Evolutionary conservation across 2,797 vertebrate species (phyloP).

Genomic region (Labeo calbasu): DNA sequence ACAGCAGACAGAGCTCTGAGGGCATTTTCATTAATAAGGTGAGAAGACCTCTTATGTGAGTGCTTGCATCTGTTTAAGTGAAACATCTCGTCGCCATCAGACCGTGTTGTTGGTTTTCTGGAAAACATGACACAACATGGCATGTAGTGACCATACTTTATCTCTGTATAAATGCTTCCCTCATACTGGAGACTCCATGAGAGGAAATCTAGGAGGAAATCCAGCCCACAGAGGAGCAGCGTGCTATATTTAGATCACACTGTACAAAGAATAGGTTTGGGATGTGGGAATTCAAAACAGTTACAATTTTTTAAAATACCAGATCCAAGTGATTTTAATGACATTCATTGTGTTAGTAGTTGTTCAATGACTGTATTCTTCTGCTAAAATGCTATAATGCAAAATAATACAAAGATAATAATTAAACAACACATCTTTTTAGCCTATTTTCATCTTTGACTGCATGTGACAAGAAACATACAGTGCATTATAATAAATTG

Average conservation of each 20-base stretch:
- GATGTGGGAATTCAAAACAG: neutral
- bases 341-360: neutral
- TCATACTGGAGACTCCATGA: neutral
- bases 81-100: neutral
- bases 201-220: constrained; percentile 36
- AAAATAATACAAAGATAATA: neutral
- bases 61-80: neutral
- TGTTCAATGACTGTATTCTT: neutral
- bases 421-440: neutral
- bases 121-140: neutral
- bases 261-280: neutral
- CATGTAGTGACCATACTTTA: neutral
- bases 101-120: neutral
- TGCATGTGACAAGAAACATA: neutral
- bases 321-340: neutral
- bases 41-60: neutral
- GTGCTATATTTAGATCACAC: constrained; percentile 22
- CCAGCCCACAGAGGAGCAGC: neutral
- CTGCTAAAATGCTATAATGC: neutral
- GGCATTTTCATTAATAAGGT: constrained; percentile 33
- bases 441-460: neutral
- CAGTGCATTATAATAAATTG: neutral
- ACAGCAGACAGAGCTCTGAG: constrained; percentile 16
- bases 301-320: neutral
- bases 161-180: neutral